phyloP scores from a whole-genome alignment of 1,140 invertebrate genomes.

The Drosophila setifemur region DNA sequence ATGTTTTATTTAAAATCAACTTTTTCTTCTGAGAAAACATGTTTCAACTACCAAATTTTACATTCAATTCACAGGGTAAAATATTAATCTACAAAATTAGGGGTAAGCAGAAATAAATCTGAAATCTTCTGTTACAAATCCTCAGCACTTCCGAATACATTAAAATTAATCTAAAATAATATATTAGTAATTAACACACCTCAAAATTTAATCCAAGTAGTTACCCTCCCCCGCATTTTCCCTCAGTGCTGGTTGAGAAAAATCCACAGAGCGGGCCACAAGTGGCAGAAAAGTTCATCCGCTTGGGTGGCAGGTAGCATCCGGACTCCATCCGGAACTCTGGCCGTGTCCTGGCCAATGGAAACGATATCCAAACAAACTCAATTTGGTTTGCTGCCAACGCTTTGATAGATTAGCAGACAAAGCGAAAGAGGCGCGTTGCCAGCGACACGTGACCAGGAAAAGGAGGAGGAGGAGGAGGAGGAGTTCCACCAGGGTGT shows the following conservation, averaged over 20 bases:
- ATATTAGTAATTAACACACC: no score
- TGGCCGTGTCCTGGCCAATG: slow-evolving; percentile 27
- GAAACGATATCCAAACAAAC: slow-evolving; percentile 77
- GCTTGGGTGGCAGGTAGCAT: slow-evolving; percentile 50
- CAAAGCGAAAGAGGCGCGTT: slow-evolving; percentile 70
- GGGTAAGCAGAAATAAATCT: no score
- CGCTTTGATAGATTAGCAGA: slow-evolving; percentile 81
- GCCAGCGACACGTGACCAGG: slow-evolving; percentile 68
- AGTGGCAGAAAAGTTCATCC: slow-evolving; percentile 42
- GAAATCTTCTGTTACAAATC: no score
- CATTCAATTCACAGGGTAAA: no score
- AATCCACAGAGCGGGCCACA: slow-evolving; percentile 22
- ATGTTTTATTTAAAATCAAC: no score
- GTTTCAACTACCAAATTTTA: no score
- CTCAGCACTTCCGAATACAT: no score
- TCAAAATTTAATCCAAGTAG: no score
- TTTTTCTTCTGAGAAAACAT: no score
- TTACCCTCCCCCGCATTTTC: background rate
- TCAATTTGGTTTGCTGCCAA: slow-evolving; percentile 73
- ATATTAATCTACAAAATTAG: no score
- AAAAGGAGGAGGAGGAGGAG: background rate
- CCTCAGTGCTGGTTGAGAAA: background rate
- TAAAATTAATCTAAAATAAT: no score
- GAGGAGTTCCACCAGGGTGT: background rate
- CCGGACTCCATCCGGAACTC: background rate